phyloP scores from a whole-genome alignment of 2,888 invertebrate genomes.

The Dynastes hyllus region DNA sequence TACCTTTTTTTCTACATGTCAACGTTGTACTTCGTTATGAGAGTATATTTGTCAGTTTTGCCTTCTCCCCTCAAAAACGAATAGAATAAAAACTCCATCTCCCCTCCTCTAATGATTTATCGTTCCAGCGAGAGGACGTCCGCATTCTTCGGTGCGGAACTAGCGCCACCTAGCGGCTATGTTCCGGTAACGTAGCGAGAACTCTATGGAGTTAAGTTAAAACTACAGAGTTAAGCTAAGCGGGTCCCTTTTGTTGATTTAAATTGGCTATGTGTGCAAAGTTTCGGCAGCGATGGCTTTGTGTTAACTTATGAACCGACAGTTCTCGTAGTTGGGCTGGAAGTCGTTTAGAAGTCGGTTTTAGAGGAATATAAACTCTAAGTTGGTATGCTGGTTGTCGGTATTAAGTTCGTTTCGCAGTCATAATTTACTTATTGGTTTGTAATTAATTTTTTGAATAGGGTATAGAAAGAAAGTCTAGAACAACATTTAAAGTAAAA shows the following conservation, averaged over 20 bases:
- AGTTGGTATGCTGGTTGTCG: not conserved
- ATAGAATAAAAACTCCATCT: constrained; percentile 25
- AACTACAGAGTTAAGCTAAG: constrained; percentile 15
- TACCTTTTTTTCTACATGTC: not conserved
- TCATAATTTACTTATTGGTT: no score
- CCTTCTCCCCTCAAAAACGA: constrained; percentile 8
- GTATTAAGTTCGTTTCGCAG: not conserved
- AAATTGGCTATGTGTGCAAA: constrained; percentile 32
- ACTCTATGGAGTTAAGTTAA: constrained; percentile 24
- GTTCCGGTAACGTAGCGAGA: not conserved
- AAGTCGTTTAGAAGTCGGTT: constrained; percentile 15
- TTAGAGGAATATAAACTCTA: constrained; percentile 6
- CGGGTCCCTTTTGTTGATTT: constrained; percentile 34
- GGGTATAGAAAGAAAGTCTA: no score
- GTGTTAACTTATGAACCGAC: constrained; percentile 27
- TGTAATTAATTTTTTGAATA: no score
- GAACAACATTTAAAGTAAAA: no score
- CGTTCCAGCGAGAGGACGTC: not conserved
- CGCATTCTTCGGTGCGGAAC: not conserved
- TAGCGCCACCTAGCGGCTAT: not conserved
- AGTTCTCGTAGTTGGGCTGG: constrained; percentile 6
- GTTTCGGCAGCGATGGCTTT: constrained; percentile 16
- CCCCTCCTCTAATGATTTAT: constrained; percentile 24
- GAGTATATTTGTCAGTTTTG: constrained; percentile 28
- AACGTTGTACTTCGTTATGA: constrained; percentile 5